These are phyloP conservation scores for cattle (Bos taurus) DNA, from an alignment of 2,113 vertebrate genomes.

Conservation along the genomic window DNA sequence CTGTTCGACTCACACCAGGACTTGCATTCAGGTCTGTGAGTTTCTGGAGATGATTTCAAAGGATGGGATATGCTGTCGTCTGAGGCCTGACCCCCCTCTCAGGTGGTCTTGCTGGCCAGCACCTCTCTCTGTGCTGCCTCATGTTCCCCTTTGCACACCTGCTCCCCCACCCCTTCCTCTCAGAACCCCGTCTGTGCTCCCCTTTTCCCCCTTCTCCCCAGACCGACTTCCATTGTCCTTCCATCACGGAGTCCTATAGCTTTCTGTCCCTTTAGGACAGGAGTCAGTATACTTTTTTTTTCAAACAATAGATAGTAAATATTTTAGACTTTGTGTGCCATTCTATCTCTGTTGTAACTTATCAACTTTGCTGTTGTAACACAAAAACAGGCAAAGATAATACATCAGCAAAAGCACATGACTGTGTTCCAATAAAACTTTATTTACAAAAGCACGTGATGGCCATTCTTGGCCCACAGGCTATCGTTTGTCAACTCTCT, in stretches of 20 bases:
- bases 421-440: background rate
- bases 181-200: fast-evolving
- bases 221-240: background rate
- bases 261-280: background rate
- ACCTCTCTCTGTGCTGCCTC: background rate
- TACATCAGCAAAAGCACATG: too few species aligned
- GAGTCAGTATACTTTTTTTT: background rate
- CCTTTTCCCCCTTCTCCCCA: fast-evolving
- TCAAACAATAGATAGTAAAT: background rate
- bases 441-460: background rate
- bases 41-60: background rate
- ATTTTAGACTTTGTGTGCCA: background rate
- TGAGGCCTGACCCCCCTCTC: background rate
- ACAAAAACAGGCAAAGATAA: background rate
- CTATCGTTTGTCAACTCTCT: background rate
- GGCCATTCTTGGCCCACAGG: background rate
- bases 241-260: background rate
- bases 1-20: slow-evolving; percentile 92
- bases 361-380: background rate
- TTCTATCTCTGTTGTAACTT: fast-evolving
- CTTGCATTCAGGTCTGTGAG: slow-evolving; percentile 90
- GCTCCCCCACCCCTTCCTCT: background rate
- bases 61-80: background rate
- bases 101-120: background rate
- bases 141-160: background rate